Percentiles rank a stretch among this genome's conserved stretches.
These are phyloP conservation scores for Isoperla grammatica DNA, from an alignment of 2,888 invertebrate species.

Conservation along the genomic window DNA sequence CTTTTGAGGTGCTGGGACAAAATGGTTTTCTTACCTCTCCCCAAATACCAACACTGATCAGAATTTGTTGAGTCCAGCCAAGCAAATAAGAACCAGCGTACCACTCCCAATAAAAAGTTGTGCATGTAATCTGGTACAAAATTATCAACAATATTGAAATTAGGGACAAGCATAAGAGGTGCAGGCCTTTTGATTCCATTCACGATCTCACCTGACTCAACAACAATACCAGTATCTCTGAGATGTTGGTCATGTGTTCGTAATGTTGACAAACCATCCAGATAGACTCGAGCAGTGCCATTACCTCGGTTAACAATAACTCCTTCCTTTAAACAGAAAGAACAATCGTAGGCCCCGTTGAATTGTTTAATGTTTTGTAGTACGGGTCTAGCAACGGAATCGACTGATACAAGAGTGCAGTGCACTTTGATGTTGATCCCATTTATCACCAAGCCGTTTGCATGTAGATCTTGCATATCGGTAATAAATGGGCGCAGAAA, in stretches of 20 bases:
- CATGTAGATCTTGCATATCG: background rate
- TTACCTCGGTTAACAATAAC: background rate
- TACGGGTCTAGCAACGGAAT: conserved; percentile 10
- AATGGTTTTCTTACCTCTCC: background rate
- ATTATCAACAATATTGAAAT: background rate
- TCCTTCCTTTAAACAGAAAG: conserved; percentile 10
- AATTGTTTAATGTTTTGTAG: conserved; percentile 13
- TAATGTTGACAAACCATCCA: background rate
- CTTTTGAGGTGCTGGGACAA: background rate
- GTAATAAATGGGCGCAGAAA: conserved; percentile 7
- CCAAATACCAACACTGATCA: conserved; percentile 9
- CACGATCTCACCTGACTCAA: background rate
- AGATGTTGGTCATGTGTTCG: conserved; percentile 9
- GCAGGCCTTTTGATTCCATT: conserved; percentile 1
- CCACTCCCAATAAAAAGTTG: conserved; percentile 2
- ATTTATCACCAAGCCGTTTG: background rate
- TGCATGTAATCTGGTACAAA: conserved; percentile 16
- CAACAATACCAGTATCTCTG: background rate
- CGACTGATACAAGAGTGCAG: conserved; percentile 6
- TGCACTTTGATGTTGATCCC: background rate
- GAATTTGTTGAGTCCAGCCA: conserved; percentile 9
- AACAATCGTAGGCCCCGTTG: conserved; percentile 4
- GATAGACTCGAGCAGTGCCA: conserved; percentile 1
- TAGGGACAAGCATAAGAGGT: background rate
- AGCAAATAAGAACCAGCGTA: conserved; percentile 3